Evolutionary conservation across 2,797 vertebrate species (phyloP).

Genomic region (Neosilurus hyrtlii): DNA sequence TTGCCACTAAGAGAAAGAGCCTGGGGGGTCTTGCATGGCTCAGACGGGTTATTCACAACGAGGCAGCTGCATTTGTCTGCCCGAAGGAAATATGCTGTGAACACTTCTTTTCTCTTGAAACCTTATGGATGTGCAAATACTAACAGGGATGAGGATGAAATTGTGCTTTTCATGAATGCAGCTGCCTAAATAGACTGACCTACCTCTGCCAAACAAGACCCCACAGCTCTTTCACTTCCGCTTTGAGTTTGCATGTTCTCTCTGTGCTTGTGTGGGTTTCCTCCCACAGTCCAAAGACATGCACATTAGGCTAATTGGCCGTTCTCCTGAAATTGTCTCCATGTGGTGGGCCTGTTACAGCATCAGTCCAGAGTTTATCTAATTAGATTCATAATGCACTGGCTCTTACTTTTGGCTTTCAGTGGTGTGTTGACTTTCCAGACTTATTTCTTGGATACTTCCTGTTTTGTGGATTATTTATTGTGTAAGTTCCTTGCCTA

Average conservation of each 20-base stretch:
- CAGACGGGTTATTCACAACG: neutral
- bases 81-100: neutral
- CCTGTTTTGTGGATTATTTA: neutral
- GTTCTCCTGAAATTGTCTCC: neutral
- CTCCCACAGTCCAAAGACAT: too few species aligned
- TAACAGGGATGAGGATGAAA: neutral
- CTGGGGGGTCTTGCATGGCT: neutral
- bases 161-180: neutral
- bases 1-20: neutral
- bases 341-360: neutral
- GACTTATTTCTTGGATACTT: neutral
- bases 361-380: neutral
- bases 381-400: neutral
- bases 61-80: neutral
- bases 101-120: neutral
- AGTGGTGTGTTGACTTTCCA: neutral
- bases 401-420: neutral
- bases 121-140: neutral
- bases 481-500: neutral
- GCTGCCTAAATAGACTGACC: too few species aligned
- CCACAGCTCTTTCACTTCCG: too few species aligned
- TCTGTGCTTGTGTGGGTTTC: too few species aligned
- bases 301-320: too few species aligned
- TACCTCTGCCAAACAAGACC: too few species aligned
- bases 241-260: too few species aligned